Evolutionary conservation across 2,113 vertebrate species (phyloP).

Genomic region (Actinemys pallida): DNA sequence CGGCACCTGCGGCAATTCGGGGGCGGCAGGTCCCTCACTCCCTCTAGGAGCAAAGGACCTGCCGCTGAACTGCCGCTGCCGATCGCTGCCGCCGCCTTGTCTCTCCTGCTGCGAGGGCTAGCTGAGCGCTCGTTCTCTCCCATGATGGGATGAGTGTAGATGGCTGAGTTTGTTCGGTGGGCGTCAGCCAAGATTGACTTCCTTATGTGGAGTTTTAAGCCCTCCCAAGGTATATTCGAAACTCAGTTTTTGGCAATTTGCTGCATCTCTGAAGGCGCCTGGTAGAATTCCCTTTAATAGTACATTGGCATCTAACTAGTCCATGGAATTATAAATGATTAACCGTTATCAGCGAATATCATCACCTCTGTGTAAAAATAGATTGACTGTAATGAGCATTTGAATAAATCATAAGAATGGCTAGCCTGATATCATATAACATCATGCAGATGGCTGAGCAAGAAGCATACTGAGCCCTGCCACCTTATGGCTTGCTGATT

Average conservation of each 20-base stretch:
- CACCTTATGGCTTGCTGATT: constrained; percentile 40
- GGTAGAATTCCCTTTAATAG: constrained; percentile 33
- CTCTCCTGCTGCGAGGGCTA: neutral
- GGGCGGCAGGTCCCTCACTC: too few relatives aligned
- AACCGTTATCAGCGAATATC: constrained; percentile 65
- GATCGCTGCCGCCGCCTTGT: too few relatives aligned
- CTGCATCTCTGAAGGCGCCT: neutral
- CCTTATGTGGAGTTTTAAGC: neutral
- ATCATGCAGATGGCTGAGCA: constrained; percentile 67
- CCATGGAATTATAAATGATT: constrained; percentile 72
- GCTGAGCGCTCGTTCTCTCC: neutral
- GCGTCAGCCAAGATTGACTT: neutral
- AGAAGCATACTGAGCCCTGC: constrained; percentile 43
- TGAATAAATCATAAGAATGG: constrained; percentile 77
- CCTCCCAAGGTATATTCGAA: neutral
- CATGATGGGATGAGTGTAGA: neutral
- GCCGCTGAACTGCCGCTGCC: too few relatives aligned
- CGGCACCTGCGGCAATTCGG: too few relatives aligned
- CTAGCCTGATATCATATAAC: constrained; percentile 48
- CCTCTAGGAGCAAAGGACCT: too few relatives aligned
- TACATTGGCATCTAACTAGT: constrained; percentile 57
- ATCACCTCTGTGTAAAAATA: constrained; percentile 76
- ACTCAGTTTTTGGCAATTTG: neutral
- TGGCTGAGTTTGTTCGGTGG: neutral
- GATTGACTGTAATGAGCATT: constrained; percentile 72